These are phyloP conservation scores for Nycticebus coucang DNA, from an alignment of 2,113 vertebrate species.

Conservation along the genomic window DNA sequence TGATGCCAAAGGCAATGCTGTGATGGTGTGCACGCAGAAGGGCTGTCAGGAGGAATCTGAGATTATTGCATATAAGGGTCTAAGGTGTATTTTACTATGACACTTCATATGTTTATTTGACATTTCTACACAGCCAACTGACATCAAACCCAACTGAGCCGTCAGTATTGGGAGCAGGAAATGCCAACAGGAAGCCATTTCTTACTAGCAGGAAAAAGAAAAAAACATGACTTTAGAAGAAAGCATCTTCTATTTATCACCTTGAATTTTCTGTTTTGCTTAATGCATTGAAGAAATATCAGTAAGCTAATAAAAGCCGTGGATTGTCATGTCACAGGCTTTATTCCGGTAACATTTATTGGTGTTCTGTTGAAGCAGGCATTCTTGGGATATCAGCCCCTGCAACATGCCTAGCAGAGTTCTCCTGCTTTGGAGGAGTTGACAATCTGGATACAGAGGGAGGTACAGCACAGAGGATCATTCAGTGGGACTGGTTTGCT, in stretches of 20 bases:
- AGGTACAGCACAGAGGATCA: background rate
- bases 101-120: background rate
- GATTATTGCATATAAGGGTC: background rate
- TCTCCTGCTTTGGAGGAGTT: background rate
- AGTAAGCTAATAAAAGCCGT: background rate
- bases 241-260: background rate
- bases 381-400: background rate
- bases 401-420: background rate
- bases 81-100: background rate
- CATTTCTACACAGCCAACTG: background rate
- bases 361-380: background rate
- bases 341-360: background rate
- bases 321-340: background rate
- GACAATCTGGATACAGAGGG: background rate
- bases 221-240: background rate
- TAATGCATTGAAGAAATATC: background rate
- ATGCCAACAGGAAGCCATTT: background rate
- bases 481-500: background rate
- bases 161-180: conserved; percentile 1
- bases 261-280: background rate
- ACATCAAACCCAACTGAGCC: background rate
- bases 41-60: background rate
- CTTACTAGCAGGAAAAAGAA: background rate
- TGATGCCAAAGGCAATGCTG: background rate
- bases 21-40: background rate